phyloP scores from a whole-genome alignment of 2,113 vertebrate species.

The Marcusenius ussheri region DNA sequence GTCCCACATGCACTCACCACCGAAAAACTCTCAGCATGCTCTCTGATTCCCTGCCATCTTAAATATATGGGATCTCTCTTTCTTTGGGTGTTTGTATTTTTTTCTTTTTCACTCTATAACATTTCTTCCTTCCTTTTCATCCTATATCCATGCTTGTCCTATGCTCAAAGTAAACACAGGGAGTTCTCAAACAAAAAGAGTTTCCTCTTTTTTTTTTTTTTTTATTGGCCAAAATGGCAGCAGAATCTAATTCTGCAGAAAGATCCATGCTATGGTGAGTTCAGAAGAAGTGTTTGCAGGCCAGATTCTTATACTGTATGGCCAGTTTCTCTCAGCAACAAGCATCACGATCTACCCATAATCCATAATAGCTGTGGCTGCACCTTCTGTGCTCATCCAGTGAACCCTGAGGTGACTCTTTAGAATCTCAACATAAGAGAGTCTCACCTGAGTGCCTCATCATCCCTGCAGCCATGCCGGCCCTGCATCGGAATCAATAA shows the following conservation, averaged over 20 bases:
- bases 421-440: not conserved
- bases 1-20: conserved; percentile 46
- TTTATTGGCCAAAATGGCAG: not conserved
- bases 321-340: not conserved
- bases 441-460: not conserved
- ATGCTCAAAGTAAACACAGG: conserved; percentile 25
- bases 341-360: not conserved
- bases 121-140: conserved; percentile 32
- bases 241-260: not conserved
- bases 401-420: not conserved
- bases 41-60: not conserved
- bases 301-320: not conserved
- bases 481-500: not conserved
- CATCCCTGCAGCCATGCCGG: not conserved
- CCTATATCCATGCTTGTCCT: not conserved
- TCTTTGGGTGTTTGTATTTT: conserved; percentile 20
- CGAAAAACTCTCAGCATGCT: not conserved
- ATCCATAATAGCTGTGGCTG: not conserved
- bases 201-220: not conserved
- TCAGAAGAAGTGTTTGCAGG: not conserved
- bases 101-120: conserved; percentile 1
- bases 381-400: not conserved
- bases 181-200: not conserved
- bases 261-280: not conserved
- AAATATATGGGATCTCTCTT: conserved; percentile 20